These are phyloP conservation scores for Irena cyanogastra DNA, from an alignment of 2,113 vertebrate genomes.

Conservation along the genomic window DNA sequence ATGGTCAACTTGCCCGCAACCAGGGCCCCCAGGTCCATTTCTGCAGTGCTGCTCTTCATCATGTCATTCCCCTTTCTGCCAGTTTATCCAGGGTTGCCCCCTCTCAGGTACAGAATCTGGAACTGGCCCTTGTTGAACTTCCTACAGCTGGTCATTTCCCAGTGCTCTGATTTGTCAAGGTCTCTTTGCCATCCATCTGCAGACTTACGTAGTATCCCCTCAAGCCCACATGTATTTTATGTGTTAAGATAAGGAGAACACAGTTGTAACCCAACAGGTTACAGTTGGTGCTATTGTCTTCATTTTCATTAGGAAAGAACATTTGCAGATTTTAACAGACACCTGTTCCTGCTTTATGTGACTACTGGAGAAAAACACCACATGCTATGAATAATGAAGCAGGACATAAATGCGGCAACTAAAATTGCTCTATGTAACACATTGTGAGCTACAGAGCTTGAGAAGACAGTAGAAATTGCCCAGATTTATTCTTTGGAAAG, in stretches of 20 bases:
- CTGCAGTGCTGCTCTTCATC: fast-evolving
- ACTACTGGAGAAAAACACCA: not conserved
- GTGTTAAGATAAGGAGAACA: not conserved
- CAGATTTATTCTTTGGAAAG: not conserved
- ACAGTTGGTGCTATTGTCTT: not conserved
- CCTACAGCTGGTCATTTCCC: too few relatives aligned
- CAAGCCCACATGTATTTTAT: not conserved
- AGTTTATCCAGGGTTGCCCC: not conserved
- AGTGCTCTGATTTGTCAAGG: not conserved
- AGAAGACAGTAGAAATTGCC: not conserved
- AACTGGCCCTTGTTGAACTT: not conserved
- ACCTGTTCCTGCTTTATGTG: not conserved
- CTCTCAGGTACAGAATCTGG: not conserved
- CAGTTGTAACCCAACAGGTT: not conserved
- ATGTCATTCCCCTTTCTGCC: not conserved
- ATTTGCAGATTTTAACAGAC: not conserved
- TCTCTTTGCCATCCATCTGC: not conserved
- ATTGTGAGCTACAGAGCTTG: not conserved
- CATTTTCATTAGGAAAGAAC: not conserved
- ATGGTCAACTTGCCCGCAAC: fast-evolving
- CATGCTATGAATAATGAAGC: not conserved
- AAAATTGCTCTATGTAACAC: not conserved
- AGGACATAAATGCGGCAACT: not conserved
- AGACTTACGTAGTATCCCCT: too few relatives aligned
- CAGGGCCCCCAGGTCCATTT: not conserved